Evolutionary conservation across 2,797 vertebrate species (phyloP).

Genomic region (Anguilla megastoma): DNA sequence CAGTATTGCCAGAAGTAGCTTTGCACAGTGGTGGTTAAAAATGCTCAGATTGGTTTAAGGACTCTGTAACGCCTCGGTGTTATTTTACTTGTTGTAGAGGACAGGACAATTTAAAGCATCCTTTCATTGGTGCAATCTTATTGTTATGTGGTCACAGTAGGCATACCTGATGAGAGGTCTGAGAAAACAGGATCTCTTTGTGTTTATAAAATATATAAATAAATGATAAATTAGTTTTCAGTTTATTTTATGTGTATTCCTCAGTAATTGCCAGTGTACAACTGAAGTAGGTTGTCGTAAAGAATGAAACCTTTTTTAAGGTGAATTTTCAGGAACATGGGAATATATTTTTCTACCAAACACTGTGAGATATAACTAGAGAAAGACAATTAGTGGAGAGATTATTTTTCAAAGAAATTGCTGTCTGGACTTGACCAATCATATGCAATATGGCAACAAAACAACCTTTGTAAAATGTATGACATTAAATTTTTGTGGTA

Average conservation of each 20-base stretch:
- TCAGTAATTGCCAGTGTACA: no score
- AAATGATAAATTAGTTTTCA: no score
- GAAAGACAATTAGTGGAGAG: background rate
- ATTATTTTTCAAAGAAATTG: background rate
- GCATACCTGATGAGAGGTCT: background rate
- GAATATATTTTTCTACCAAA: background rate
- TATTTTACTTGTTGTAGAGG: no score
- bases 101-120: background rate
- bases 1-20: conserved; percentile 24
- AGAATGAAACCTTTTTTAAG: no score
- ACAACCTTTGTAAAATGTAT: background rate
- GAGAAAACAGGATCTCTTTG: background rate
- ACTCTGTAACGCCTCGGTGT: background rate
- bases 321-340: no score
- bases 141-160: background rate
- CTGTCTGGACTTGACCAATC: background rate
- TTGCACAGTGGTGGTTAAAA: conserved; percentile 25
- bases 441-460: background rate
- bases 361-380: background rate
- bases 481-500: background rate
- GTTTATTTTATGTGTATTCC: no score
- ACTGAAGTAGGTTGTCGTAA: no score
- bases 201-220: no score
- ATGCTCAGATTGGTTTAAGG: conserved; percentile 34
- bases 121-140: background rate